These are phyloP conservation scores for Drosophila falleni DNA, from an alignment of 2,888 invertebrate species.

Conservation along the genomic window DNA sequence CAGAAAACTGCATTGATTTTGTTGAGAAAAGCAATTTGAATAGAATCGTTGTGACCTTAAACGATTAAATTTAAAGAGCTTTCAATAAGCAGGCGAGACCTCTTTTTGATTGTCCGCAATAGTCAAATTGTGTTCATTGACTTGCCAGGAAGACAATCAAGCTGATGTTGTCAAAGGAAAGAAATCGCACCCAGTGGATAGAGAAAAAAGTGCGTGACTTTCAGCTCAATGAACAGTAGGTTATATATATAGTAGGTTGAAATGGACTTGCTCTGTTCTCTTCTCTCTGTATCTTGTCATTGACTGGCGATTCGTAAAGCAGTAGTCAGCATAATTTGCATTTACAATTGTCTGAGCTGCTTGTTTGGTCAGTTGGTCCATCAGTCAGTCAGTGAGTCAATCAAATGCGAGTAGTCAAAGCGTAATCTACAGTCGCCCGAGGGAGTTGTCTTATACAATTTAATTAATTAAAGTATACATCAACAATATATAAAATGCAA, in stretches of 20 bases:
- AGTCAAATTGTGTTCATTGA: slow-evolving; percentile 46
- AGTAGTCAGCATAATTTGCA: slow-evolving; percentile 52
- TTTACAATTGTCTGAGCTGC: slow-evolving; percentile 42
- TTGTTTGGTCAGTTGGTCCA: slow-evolving; percentile 18
- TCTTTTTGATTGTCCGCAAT: slow-evolving; percentile 33
- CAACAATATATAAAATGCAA: slow-evolving; percentile 22
- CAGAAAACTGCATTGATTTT: neutral
- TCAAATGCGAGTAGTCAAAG: neutral
- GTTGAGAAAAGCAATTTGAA: neutral
- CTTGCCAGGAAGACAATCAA: slow-evolving; percentile 57
- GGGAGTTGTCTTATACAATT: slow-evolving; percentile 37
- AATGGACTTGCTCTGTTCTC: neutral
- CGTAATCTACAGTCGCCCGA: neutral
- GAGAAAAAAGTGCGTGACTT: slow-evolving; percentile 58
- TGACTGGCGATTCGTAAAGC: slow-evolving; percentile 33
- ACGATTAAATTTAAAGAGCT: slow-evolving; percentile 19
- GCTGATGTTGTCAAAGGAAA: slow-evolving; percentile 35
- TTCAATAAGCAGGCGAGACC: slow-evolving; percentile 18
- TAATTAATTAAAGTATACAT: slow-evolving; percentile 65
- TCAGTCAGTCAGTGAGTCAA: slow-evolving; percentile 6
- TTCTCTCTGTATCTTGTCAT: slow-evolving; percentile 11
- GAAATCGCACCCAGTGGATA: slow-evolving; percentile 37
- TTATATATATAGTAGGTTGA: neutral
- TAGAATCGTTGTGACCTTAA: neutral
- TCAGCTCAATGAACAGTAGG: slow-evolving; percentile 36